Base-by-base conservation (phyloP, 2,113 vertebrate species). In the Entelurus aequoreus region DNA sequence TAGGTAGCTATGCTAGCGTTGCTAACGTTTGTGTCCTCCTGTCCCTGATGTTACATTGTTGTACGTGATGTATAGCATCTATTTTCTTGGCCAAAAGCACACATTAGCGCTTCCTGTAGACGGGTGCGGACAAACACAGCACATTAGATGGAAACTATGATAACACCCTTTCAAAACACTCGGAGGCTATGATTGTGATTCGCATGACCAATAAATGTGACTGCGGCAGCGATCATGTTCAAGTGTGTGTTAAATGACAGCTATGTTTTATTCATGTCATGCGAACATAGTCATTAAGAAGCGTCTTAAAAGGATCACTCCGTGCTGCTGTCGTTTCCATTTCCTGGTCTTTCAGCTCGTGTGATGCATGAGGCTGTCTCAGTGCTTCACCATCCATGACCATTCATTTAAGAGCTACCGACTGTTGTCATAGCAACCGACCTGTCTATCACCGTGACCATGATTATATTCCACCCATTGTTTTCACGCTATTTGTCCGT, bases 361-460 rank as follows among this genome's bases (percentile, higher is more conserved):
- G 50, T 54, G 60, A 61, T 57, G 16, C 56, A 75, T 21, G 48
- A 63, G 64, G 66, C 49, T 48, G 60, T 58, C 62, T 76, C 11
- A 5, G 12, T 10, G 72, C 62, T 47, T 62, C 63, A 16, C 60
- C 77, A 62, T 72, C 68, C 77, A 68, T 68, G 77, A 72, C 77
- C 66, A 4, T 81, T 80, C 75, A 79, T 80, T 84, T 69, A 81
- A 63, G 78, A 74, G 69, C 52, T 74, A 67, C 59, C 64, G 70
- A 73, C 72, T 68, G 84, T 80, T 78, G 79, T 78, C 76, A 63
- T 62, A 73, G 78, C 76, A 82, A 84, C 71, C 69, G 65, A n/a
- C 49, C 66, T 80, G 71, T 67, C 79, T 66, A 64, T 76, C 74
- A 69, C 52, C 58, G 37, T 12, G 60, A 38, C 13, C 40, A 36